Evolutionary conservation across 1,140 invertebrate genomes (phyloP).

Genomic region (Bombus confusus): DNA sequence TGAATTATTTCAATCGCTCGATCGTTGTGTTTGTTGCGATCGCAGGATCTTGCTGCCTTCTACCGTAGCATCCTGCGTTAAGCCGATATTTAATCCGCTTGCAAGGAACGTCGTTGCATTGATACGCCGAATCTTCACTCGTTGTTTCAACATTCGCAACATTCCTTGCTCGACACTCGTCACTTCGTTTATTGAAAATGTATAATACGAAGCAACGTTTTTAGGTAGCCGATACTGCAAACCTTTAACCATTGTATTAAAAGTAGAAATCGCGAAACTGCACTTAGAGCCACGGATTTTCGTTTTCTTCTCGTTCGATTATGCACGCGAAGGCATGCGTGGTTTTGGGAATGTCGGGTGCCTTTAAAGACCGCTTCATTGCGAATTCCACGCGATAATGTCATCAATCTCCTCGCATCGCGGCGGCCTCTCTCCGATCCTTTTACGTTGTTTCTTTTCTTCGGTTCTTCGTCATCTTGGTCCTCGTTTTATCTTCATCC

Average conservation of each 20-base stretch:
- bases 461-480: neutral
- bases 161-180: too few species aligned
- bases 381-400: conserved; percentile 59
- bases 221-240: neutral
- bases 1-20: neutral
- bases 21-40: neutral
- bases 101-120: too few species aligned
- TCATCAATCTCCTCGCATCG: conserved; percentile 49
- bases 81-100: too few species aligned
- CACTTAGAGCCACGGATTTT: neutral
- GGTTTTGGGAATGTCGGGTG: neutral
- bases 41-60: too few species aligned
- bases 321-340: neutral
- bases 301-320: neutral
- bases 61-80: too few species aligned
- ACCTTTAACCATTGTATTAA: conserved; percentile 41
- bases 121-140: too few species aligned
- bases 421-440: neutral
- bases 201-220: too few species aligned
- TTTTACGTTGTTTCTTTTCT: neutral
- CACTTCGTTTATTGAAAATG: too few species aligned
- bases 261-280: conserved; percentile 31
- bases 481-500: neutral
- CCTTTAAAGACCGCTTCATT: conserved; percentile 35
- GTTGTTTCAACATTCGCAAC: too few species aligned